phyloP scores from a whole-genome alignment of 2,888 invertebrate species.

The Cantharis nigra region DNA sequence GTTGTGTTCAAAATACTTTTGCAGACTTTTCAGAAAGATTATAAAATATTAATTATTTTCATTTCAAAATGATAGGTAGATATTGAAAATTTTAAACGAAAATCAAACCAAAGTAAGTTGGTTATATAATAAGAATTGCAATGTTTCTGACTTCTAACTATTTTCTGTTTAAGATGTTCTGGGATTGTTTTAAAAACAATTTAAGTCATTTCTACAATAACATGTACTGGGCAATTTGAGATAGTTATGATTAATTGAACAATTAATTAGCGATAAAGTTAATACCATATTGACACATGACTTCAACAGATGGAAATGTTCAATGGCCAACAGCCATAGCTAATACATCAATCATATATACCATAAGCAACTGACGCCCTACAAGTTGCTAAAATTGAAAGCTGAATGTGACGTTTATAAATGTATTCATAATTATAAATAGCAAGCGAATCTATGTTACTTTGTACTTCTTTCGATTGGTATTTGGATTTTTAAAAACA shows the following conservation, averaged over 20 bases:
- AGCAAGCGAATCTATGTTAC: constrained; percentile 1
- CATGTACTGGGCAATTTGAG: background rate
- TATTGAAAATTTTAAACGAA: no score
- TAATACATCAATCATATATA: constrained; percentile 36
- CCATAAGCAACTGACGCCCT: constrained; percentile 29
- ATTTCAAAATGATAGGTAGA: no score
- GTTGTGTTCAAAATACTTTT: background rate
- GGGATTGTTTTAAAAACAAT: no score
- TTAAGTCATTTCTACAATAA: background rate
- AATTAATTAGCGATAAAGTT: constrained; percentile 12
- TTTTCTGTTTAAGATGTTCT: no score
- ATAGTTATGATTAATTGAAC: background rate
- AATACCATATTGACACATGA: constrained; percentile 27
- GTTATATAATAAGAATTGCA: no score
- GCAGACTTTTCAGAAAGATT: no score
- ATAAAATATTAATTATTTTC: no score
- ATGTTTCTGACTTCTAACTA: no score
- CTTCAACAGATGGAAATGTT: constrained; percentile 22
- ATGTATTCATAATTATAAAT: constrained; percentile 30
- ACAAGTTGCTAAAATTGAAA: constrained; percentile 34
- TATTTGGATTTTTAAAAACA: background rate
- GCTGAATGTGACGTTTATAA: constrained; percentile 35
- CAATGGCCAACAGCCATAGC: background rate
- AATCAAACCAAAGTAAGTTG: no score
- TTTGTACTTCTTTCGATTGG: background rate